These are phyloP conservation scores for Drepanosiphum platanoidis DNA, from an alignment of 2,888 invertebrate genomes.

Conservation along the genomic window DNA sequence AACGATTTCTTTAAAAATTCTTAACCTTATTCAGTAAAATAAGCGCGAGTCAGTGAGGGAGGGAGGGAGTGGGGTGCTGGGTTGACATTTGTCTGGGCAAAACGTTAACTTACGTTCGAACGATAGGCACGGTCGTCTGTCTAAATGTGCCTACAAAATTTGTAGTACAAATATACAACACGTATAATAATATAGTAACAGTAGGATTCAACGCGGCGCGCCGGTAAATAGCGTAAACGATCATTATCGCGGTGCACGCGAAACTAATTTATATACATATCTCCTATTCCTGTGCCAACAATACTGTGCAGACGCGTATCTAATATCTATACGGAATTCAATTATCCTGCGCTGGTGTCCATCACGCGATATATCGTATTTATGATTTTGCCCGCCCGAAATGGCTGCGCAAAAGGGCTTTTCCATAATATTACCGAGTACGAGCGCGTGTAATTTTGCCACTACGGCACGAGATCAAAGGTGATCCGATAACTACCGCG, in stretches of 20 bases:
- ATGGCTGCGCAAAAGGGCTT: background rate
- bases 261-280: constrained; percentile 20
- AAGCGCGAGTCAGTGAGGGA: too few species aligned
- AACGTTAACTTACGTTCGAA: background rate
- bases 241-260: background rate
- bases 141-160: too few species aligned
- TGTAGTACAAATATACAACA: too few species aligned
- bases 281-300: background rate
- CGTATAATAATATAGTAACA: background rate
- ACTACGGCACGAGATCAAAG: too few species aligned
- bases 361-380: background rate
- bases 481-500: too few species aligned
- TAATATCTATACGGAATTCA: constrained; percentile 31
- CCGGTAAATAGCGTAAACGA: constrained; percentile 8
- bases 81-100: background rate
- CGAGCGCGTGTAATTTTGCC: too few species aligned
- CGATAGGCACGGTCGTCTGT: too few species aligned
- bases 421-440: background rate
- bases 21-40: too few species aligned
- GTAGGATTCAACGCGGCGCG: background rate
- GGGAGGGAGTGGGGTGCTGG: background rate
- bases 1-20: too few species aligned
- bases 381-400: constrained; percentile 1
- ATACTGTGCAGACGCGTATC: constrained; percentile 8
- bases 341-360: background rate